Evolutionary conservation across 2,888 invertebrate genomes (phyloP), one percentile per base, ranked within the genome.

Genomic region (Zhengitettix transpicula): DNA sequence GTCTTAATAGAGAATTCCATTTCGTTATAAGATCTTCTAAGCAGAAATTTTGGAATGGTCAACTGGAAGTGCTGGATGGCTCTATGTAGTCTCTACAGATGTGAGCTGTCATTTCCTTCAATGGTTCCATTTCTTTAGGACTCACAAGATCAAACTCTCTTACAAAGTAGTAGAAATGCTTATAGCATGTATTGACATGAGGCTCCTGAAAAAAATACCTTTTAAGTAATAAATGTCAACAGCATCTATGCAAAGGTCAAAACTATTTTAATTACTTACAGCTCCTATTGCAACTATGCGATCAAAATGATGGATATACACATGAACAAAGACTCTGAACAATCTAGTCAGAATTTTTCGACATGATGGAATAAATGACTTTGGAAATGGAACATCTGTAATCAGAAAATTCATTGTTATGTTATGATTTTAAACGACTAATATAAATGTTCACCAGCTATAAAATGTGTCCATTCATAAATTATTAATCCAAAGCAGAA

Each of bases 291-390:
- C 82, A 40, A 89, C 85, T 63, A 94, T 80, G 67, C 89, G 81
- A 71, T 94, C 92, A 72, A 94, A 95, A 72, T 94, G 94, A 74
- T 94, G 93, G 64, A 94, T 94, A 71, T 94, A 94, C 53, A 93
- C 91, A 72, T 94, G 93, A 1, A 94, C 93, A 73, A 94, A 94
- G 7, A 94, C 91, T 65, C 93, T 78, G 73, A 91, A 93, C 53
- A 94, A 75, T 57, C 93, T 78, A 0, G 92, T 91, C 66, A 94
- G 73, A 64, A 94, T 92, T 75, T 94, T 94, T 67, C 89, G 84
- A 69, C 90, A 89, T 14, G 86, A 77, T 41, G 80, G 80, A 41
- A 80, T 70, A 74, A 92, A 94, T 57, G 85, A 84, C 71, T 85
- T 89, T 8, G 93, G 93, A 74, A 94, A 94, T 44, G 92, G 89